Evolutionary conservation across 2,888 invertebrate species (phyloP), one percentile per base, ranked within the genome.

Genomic region (Adineta ricciae): DNA sequence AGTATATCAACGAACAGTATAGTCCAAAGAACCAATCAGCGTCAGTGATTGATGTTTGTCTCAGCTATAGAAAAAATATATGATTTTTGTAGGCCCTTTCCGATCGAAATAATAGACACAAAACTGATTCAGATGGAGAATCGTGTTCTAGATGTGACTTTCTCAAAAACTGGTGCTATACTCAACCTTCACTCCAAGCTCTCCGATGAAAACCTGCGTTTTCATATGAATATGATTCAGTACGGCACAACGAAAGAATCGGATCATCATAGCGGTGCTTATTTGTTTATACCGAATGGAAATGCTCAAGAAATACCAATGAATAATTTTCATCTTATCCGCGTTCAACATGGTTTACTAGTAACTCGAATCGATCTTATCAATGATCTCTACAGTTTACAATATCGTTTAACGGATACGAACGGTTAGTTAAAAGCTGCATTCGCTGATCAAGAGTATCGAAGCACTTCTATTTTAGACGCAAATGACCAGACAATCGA

Each of bases 191-290:
- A 38, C 14, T 21, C 46, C 27, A 38, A 64, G 32, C 21, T 36
- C n/a, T 24, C 21, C 1, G n/a, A 78, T 38, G n/a, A 83, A 32
- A 41, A 84, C 41, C n/a, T 82, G 5, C 46, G 24, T 38, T 83
- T 84, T 27, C 41, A 72, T 46, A 21, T 82, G 2, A 41, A 78
- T 41, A 41, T 78, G 8, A 49, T 84, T 85, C 93, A 93, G 87
- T 96, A 96, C 89, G 94, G 94, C 85, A 94, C 94, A 0, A 85
- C 84, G 8, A 41, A 24, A 41, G 84, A 85, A 27, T 87, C 87
- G 19, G 90, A 91, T 32, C 86, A 95, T 90, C 93, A 93, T 88
- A 96, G 96, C 88, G 99, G 99, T 0, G 97, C 97, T 0, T 99
- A 99, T 90, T 92, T 99, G 83, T 99, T 99, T 91, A 91, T 98